Evolutionary conservation across 1,140 invertebrate genomes (phyloP), one percentile per base, ranked within the genome.

Genomic region (Orussus abietinus): DNA sequence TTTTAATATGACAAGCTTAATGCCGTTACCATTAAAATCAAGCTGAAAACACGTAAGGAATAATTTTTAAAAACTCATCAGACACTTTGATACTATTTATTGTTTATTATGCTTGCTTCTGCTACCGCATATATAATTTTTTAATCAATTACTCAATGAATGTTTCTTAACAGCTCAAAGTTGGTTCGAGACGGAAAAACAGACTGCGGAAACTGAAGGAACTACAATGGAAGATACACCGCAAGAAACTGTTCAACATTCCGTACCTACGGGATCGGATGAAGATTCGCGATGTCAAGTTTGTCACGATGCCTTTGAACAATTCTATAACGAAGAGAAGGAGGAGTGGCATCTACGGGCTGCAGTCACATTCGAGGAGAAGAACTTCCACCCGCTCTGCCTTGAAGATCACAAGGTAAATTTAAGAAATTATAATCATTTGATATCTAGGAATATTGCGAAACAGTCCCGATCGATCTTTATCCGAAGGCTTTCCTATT

Each of bases 341-440:
- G 94, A 97, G 67, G 94, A 96, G 63, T 98, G 95, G 95, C 90
- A 95, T 62, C 73, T 97, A 5, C 77, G 83, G 40, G 86, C 91
- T 59, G 90, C 93, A 1, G 75, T 95, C 3, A 70, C 78, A 13
- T 80, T 85, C 25, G 84, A 92, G 22, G 83, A 79, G 1, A 83
- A 84, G 54, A 84, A 87, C 57, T 96, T 90, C 64, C 93, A 97
- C 78, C 92, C 92, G 1, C 66, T 90, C 14, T 97, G 93, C 68
- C 85, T 89, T 53, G 85, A 95, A 53, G 93, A 96, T 72, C 84
- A 84, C 55, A 87, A 90, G 79, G 88, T 90, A 57, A 47, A 54
- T 63, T n/a, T n/a, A n/a, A n/a, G n/a, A n/a, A n/a, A n/a, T n/a
- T n/a, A n/a, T n/a, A n/a, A n/a, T n/a, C n/a, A n/a, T n/a, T n/a